phyloP scores from a whole-genome alignment of 1,140 invertebrate genomes.

The Papilio machaon region DNA sequence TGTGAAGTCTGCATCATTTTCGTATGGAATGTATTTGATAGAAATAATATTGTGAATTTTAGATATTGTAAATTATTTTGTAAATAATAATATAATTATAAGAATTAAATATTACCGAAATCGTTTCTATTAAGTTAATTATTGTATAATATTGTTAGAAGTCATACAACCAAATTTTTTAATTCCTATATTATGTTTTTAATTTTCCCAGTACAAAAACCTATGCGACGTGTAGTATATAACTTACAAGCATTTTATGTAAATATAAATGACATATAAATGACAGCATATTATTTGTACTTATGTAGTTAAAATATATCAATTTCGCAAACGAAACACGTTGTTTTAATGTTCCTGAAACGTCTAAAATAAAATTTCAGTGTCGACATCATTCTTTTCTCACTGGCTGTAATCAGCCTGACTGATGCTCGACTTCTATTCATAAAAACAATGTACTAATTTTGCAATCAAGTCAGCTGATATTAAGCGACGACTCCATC shows the following conservation, averaged over 20 bases:
- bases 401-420: too few species aligned
- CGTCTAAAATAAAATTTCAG: neutral
- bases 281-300: conserved; percentile 61
- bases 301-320: conserved; percentile 64
- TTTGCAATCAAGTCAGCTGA: too few species aligned
- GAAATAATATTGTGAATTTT: conserved; percentile 39
- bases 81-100: conserved; percentile 49
- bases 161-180: conserved; percentile 18
- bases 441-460: too few species aligned
- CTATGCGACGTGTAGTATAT: conserved; percentile 46
- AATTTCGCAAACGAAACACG: conserved; percentile 48
- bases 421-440: too few species aligned
- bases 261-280: conserved; percentile 43
- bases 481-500: too few species aligned
- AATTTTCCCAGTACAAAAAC: conserved; percentile 26
- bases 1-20: conserved; percentile 22
- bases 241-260: conserved; percentile 59
- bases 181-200: conserved; percentile 13
- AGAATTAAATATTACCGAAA: conserved; percentile 45
- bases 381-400: too few species aligned
- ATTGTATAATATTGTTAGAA: conserved; percentile 24
- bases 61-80: conserved; percentile 53
- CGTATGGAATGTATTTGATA: conserved; percentile 35
- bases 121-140: conserved; percentile 36
- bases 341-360: conserved; percentile 47